Percentiles rank a stretch among this genome's conserved stretches.
phyloP scores from a whole-genome alignment of 2,113 vertebrate genomes.

The Phrynocephalus versicolor region DNA sequence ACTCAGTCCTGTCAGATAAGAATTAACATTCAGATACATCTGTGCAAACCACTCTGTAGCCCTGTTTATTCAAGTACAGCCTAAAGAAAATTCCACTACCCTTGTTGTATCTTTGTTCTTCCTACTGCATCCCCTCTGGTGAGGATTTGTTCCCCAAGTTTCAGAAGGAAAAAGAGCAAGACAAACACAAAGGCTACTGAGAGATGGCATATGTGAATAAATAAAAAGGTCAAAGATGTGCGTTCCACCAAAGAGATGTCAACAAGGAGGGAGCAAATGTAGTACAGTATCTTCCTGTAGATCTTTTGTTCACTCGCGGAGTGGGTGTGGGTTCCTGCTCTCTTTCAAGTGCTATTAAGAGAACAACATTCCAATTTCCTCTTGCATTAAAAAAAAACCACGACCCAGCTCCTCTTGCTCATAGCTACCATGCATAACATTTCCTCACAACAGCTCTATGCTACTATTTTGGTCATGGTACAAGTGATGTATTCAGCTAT shows the following conservation, averaged over 20 bases:
- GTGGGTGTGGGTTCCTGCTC: constrained; percentile 28
- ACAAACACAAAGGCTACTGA: background rate
- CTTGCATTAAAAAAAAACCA: background rate
- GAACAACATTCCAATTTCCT: constrained; percentile 8
- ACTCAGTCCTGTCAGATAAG: background rate
- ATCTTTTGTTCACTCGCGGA: constrained; percentile 47
- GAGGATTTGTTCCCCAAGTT: background rate
- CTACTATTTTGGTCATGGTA: background rate
- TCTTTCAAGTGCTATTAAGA: constrained; percentile 52
- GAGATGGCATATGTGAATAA: background rate
- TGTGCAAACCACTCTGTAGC: background rate
- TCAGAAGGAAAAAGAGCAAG: background rate
- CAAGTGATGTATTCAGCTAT: too few relatives aligned
- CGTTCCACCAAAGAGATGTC: background rate
- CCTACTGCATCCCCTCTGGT: background rate
- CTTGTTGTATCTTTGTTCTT: background rate
- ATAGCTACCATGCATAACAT: background rate
- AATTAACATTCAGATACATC: constrained; percentile 3
- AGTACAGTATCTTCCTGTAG: background rate
- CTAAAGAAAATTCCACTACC: background rate
- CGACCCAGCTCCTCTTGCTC: background rate
- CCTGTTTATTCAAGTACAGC: background rate
- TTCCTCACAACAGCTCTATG: background rate
- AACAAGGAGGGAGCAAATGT: background rate
- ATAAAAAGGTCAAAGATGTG: background rate